Base-by-base conservation (phyloP, 2,113 vertebrate genomes). In the Pholis gunnellus region DNA sequence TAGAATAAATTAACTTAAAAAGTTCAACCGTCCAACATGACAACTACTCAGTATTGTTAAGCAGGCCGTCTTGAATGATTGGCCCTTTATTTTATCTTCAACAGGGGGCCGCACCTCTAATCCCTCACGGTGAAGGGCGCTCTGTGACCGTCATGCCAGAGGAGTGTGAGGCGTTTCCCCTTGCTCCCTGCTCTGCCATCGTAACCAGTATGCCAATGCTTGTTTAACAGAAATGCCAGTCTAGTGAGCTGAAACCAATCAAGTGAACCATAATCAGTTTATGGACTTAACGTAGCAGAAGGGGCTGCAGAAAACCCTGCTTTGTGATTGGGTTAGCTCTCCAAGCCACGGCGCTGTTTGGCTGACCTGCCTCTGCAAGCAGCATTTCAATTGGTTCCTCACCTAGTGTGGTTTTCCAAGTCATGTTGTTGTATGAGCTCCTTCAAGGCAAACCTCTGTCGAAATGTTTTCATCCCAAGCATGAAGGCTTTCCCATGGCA, bases 401-500 rank as follows among this genome's bases (percentile, higher is more conserved):
- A 2, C n/a, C 10, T 44, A 2, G 40, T 61, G 57, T 34, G 44
- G 65, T 78, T 70, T 70, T 64, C 50, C 31, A 67, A 50, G 60
- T 68, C 10, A 18, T 40, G n/a, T 22, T 42, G 20, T 50, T 76
- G 22, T 13, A 38, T 25, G 38, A 68, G 22, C 36, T 54, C 20
- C 59, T 71, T 22, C 27, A 56, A 46, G n/a, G 42, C 18, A 82
- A 81, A 67, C 0, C 71, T 27, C 25, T 68, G 40, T 56, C 0
- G 2, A 68, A 67, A 64, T 42, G 22, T 67, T 68, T 78, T 66
- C 48, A 57, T n/a, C 29, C 31, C 17, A 31, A 72, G 34, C 50
- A 52, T 25, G 38, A 61, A 2, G 27, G 44, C 40, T 83, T 78
- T 87, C 54, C 52, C 85, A 81, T 88, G 40, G 86, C 73, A 90